Base-by-base conservation (phyloP, 2,888 invertebrate genomes). In the Nemotelus pantherinus region DNA sequence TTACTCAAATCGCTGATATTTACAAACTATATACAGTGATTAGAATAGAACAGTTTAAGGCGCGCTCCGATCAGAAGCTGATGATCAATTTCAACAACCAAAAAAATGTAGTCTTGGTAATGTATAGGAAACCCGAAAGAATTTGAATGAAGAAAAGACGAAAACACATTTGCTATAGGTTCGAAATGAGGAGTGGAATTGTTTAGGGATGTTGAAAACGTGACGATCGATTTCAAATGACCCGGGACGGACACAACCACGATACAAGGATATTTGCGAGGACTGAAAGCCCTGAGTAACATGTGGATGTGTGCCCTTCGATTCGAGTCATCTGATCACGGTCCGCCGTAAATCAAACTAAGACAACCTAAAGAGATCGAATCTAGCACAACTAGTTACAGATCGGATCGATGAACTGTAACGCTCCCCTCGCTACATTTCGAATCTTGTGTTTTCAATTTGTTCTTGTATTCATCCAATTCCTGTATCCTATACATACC, bases 401-500 rank as follows among this genome's bases (percentile, higher is more conserved):
- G 53, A 74, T 74, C 63, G 1, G 74, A 60, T 63, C 74, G n/a
- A 25, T 74, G 63, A 2, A 74, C 74, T 39, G 74, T 74, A 44
- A 74, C 94, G 81, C 84, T 85, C 88, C 92, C 93, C 87, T 95
- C 94, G 80, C 94, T 94, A 86, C 92, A 93, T 82, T 94, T 90
- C 79, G 95, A 95, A 88, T 96, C 95, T 87, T 96, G 95, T 87
- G 95, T 95, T 87, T 95, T 93, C 83, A 96, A 89, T 83, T 93
- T 91, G 86, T 93, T 93, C 83, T 95, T 94, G 86, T 95, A 96
- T 82, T 94, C 95, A 87, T 95, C 94, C 83, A 97, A 88, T 86
- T 96, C 95, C 85, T 96, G 95, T 85, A 96, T 94, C 79, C 96
- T 90, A 88, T 96, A 97, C 90, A 96, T 96, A 64, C 97, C 97